Conservation (phyloP, 2,113 vertebrate species). For the Apteryx owenii region DNA sequence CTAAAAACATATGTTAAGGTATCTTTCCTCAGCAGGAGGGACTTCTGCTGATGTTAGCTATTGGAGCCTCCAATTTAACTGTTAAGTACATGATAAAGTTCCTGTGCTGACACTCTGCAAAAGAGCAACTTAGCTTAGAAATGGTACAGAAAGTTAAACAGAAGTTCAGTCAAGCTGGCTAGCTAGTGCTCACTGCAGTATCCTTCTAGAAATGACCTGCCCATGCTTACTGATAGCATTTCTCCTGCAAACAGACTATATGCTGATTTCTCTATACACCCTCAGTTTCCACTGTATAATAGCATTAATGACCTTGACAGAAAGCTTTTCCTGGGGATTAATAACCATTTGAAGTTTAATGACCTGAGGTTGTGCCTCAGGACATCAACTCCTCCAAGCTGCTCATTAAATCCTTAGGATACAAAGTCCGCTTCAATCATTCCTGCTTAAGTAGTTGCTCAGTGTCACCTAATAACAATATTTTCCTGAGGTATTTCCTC, state of each 20-base stretch:
- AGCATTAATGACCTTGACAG: conserved; percentile 58
- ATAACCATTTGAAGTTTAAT: conserved; percentile 56
- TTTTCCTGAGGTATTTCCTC: conserved; percentile 33
- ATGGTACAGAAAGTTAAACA: neutral
- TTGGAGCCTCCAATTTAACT: neutral
- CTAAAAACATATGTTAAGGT: neutral
- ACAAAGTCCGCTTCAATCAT: conserved; percentile 18
- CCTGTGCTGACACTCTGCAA: neutral
- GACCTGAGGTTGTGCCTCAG: conserved; percentile 46
- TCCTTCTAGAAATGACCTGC: neutral
- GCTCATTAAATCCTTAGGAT: conserved; percentile 56
- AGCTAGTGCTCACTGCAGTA: neutral
- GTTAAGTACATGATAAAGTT: neutral
- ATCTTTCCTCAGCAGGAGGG: neutral
- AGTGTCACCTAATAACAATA: conserved; percentile 44
- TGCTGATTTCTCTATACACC: neutral
- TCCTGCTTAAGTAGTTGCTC: conserved; percentile 52
- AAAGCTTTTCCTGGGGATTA: conserved; percentile 44
- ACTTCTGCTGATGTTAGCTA: neutral
- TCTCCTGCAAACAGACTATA: neutral
- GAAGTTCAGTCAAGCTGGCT: neutral
- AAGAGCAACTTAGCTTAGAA: neutral
- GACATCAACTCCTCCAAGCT: conserved; percentile 47
- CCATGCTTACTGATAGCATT: neutral
- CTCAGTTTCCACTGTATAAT: conserved; percentile 27